Evolutionary conservation across 2,113 vertebrate genomes (phyloP).

Genomic region (Oreochromis spilurus): DNA sequence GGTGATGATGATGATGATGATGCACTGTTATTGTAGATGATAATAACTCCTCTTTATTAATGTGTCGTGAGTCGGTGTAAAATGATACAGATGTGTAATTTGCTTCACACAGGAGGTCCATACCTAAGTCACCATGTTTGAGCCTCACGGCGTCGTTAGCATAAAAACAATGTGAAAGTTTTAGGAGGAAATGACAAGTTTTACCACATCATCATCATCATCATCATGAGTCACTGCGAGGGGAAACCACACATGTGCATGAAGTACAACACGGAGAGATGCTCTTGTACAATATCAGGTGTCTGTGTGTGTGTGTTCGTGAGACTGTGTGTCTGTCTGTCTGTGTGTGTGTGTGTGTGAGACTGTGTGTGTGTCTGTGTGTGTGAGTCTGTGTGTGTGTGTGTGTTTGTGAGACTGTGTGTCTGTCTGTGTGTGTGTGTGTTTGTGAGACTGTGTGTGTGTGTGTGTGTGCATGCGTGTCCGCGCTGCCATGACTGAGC

Average conservation of each 20-base stretch:
- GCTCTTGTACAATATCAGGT: neutral
- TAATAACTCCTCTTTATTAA: neutral
- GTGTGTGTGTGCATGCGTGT: accelerated
- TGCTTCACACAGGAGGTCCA: neutral
- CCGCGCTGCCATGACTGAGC: neutral
- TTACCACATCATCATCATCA: neutral
- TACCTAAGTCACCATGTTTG: neutral
- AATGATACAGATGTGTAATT: neutral
- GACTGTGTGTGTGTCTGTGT: accelerated
- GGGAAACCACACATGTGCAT: neutral
- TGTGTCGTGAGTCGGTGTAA: neutral
- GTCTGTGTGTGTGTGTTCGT: neutral
- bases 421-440: accelerated
- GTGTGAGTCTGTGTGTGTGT: accelerated
- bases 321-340: neutral
- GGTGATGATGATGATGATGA: neutral
- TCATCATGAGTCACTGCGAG: neutral
- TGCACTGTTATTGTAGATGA: neutral
- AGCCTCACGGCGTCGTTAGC: neutral
- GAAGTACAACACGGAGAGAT: neutral
- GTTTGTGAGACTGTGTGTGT: neutral
- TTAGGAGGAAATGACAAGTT: neutral
- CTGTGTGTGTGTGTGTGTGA: no score
- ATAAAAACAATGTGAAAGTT: neutral
- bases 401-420: neutral